Base-by-base conservation (phyloP, 2,113 vertebrate genomes). In the Nipponia nippon region DNA sequence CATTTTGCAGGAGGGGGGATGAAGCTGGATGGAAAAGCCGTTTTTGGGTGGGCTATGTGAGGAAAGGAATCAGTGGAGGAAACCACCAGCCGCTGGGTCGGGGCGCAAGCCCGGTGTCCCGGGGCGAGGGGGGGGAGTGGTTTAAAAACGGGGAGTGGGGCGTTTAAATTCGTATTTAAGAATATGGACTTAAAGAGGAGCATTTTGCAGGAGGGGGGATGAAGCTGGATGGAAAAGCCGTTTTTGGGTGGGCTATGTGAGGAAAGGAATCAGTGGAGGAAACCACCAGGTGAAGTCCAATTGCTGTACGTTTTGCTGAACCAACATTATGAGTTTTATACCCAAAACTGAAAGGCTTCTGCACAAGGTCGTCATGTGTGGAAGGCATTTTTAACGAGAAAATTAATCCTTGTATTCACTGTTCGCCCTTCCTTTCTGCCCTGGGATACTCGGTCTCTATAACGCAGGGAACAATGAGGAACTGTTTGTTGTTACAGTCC, bases 131-230 rank as follows among this genome's bases (percentile, higher is more conserved):
- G 18, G 7, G 66, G 8, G 6, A 32, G 18, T 34, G 55, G 11
- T 12, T 79, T 77, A n/a, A 67, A 85, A 75, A 11, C 12, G 38
- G 52, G 38, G 18, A 62, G 61, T 18, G 4, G 4, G 17, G 52
- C 1, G 19, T 32, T 59, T 7, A 10, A 34, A 20, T 69, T 34
- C 8, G 0, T 17, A 3, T 8, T 58, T 44, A 26, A 32, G 30
- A 14, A 20, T 16, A 9, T 0, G 34, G 52, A 8, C 29, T 70
- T 4, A 4, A 53, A 62, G 30, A 88, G 36, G 19, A 40, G n/a
- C 7, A 1, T 44, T 87, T 65, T 38, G 42, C 32, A 11, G 4
- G 13, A n/a, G 36, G 5, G 49, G 4, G 16, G 3, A 20, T 44
- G 38, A 13, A 49, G 44, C 7, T 22, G 53, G 14, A 5, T 17